Percentiles rank a stretch among this genome's conserved stretches.
These are phyloP conservation scores for Lutjanus campechanus DNA, from an alignment of 2,797 vertebrate genomes.

Conservation along the genomic window DNA sequence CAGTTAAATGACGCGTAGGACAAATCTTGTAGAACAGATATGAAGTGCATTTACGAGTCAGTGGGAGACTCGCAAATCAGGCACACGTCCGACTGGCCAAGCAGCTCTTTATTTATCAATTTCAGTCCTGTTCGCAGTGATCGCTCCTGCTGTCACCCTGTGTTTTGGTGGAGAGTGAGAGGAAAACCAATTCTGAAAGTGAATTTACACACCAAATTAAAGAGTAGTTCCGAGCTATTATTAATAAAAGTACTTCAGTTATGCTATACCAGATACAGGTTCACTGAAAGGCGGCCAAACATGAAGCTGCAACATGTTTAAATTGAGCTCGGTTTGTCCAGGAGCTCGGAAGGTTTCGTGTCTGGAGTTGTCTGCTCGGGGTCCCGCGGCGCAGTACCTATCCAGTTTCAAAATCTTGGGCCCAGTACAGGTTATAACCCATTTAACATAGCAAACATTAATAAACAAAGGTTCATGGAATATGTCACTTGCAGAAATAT, in stretches of 20 bases:
- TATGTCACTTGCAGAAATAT: not conserved
- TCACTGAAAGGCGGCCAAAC: not conserved
- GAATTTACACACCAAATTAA: not conserved
- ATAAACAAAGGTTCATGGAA: not conserved
- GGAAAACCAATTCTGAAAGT: not conserved
- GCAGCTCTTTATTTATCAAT: constrained; percentile 17
- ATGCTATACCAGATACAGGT: fast-evolving
- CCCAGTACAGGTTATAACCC: not conserved
- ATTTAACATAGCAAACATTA: not conserved
- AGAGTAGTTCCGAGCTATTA: not conserved
- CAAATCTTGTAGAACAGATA: not conserved
- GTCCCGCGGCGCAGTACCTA: constrained; percentile 34
- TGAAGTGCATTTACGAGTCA: not conserved
- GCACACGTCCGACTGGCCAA: not conserved
- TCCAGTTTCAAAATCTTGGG: constrained; percentile 27
- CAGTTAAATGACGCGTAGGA: constrained; percentile 4
- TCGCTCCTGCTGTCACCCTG: constrained; percentile 4
- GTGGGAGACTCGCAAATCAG: not conserved
- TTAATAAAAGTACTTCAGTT: not conserved
- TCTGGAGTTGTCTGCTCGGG: not conserved
- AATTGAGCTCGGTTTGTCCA: not conserved
- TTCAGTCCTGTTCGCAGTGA: constrained; percentile 4
- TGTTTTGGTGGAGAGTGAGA: not conserved
- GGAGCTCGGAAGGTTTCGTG: constrained; percentile 5
- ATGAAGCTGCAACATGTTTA: not conserved